phyloP scores from a whole-genome alignment of 2,113 vertebrate genomes.

The Pedetes capensis region DNA sequence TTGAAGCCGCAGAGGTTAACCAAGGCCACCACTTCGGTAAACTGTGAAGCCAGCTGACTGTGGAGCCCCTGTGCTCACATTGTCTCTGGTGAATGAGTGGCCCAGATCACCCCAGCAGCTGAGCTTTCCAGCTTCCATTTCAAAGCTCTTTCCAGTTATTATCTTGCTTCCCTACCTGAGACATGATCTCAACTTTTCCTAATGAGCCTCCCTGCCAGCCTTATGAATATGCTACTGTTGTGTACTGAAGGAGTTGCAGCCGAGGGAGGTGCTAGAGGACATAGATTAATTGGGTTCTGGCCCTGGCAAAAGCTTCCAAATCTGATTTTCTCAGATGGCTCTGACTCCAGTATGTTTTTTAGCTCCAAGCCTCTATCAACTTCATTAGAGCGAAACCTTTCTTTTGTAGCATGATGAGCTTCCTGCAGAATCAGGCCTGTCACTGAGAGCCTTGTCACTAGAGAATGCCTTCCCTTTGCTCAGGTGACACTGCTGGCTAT shows the following conservation, averaged over 20 bases:
- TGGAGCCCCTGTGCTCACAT: not conserved
- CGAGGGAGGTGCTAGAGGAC: fast-evolving
- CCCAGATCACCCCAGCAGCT: too few species aligned
- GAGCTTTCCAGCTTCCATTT: not conserved
- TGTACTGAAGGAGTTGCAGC: not conserved
- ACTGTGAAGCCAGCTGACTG: not conserved
- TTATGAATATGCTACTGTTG: too few species aligned
- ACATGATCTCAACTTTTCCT: not conserved
- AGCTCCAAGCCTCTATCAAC: not conserved
- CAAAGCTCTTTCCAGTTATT: not conserved
- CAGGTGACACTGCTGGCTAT: fast-evolving
- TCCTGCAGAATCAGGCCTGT: not conserved
- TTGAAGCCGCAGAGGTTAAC: not conserved
- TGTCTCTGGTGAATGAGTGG: not conserved
- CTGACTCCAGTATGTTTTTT: not conserved
- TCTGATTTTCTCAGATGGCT: not conserved
- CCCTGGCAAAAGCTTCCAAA: not conserved
- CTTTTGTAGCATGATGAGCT: not conserved
- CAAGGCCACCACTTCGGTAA: not conserved
- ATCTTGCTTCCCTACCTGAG: not conserved
- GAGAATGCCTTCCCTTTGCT: fast-evolving
- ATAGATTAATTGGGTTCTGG: not conserved
- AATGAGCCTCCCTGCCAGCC: fast-evolving
- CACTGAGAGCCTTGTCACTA: not conserved
- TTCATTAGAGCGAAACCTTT: not conserved